Base-by-base conservation (phyloP, 2,113 vertebrate genomes). In the Salvator merianae region DNA sequence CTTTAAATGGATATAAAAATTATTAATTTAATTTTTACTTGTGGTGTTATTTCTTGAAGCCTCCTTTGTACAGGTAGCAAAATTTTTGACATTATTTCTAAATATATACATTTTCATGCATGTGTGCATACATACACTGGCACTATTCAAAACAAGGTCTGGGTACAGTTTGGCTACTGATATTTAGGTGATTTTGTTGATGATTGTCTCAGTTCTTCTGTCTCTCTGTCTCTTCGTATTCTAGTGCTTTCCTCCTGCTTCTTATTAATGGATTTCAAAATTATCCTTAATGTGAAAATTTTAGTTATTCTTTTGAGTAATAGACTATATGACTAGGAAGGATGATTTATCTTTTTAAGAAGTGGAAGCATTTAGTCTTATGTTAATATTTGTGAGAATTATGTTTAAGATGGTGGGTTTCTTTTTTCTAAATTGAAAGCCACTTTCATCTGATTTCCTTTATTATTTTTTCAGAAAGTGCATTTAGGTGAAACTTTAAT, bases 201-300 rank as follows among this genome's bases (percentile, higher is more conserved):
- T 92, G 36, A 87, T 86, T 80, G 88, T 69, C 28, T 84, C 86
- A 93, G 91, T 89, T 92, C 69, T 93, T 90, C 85, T 95, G 28
- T 91, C 88, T 88, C 55, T 90, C 91, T 88, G 88, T 89, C 85
- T 92, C 59, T 84, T 87, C 77, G 65, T 77, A n/a, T 47, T 30
- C 50, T 70, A 36, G 32, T 53, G 34, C 66, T 55, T 93, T 38
- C 90, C 85, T 89, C 79, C 68, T 47, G 80, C 87, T 79, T 91
- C 79, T 77, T 76, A 90, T n/a, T 88, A 69, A 88, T 93, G 40
- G 68, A 68, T 59, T 89, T 89, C 86, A 77, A 89, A 92, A 82
- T 89, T 92, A 89, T 81, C 86, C 76, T 87, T 83, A 55, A 87
- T 86, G 80, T 89, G 83, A 72, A 65, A 40, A 65, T 5, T 34